Evolutionary conservation across 1,140 invertebrate species (phyloP), one percentile per base, ranked within the genome.

Genomic region (Doryteuthis pealeii): DNA sequence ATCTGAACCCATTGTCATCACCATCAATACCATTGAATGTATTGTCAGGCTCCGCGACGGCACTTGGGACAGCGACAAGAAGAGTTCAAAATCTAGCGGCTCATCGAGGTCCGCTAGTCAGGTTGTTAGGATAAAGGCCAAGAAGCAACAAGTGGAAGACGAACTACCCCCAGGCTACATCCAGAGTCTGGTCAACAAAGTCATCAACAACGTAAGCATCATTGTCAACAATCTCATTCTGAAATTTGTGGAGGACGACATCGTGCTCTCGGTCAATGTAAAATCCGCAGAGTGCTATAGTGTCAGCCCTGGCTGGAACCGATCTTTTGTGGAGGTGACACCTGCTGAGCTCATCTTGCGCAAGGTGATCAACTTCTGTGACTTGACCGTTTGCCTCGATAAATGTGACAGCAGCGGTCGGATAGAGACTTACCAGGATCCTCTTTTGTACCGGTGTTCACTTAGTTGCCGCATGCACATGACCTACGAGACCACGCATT

Each of bases 171-270:
- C 91, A 65, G 89, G 91, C 35, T 93, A 95, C 83, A 91, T 95
- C 71, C 93, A 95, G 85, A 92, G 91, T 76, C 89, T 98, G 69
- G 92, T 97, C 26, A 94, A 93, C 77, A 93, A 95, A 85, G 94
- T 98, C 68, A 92, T 97, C 6, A 96, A 93, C 88, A 99, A 98
- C 87, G 94, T 98, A 30, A 86, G 91, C 14, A 92, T 98, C 74
- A 91, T 94, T 75, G 95, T 96, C 82, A 94, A 97, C 85, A 98
- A 98, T 89, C 90, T 98, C 10, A 97, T 98, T 75, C 89, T 99
- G n/a, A 98, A 98, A 86, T 98, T 97, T 89, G 95, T 98, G 2
- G 96, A 99, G 86, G 96, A 98, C 83, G 97, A 99, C 86, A 96
- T 98, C 82, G 96, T 98, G 10, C 89, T 99, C 15, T 97, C 95